phyloP scores from a whole-genome alignment of 2,888 invertebrate species.

The Lathronympha strigana region DNA sequence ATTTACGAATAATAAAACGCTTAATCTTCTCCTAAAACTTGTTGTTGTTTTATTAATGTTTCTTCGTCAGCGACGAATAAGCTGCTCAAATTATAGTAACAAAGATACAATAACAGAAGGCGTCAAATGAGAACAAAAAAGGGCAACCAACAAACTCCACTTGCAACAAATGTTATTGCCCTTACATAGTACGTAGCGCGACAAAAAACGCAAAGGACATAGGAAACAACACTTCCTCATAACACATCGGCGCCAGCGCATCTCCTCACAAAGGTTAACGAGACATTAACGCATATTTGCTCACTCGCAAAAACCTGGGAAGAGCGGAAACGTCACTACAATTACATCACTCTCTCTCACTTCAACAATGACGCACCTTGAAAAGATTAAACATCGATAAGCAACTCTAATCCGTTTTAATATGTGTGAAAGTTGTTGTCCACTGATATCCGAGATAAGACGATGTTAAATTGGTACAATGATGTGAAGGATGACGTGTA shows the following conservation, averaged over 20 bases:
- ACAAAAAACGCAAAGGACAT: conserved; percentile 43
- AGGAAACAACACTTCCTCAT: conserved; percentile 68
- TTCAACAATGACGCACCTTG: conserved; percentile 10
- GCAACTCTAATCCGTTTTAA: conserved; percentile 1
- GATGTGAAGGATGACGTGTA: conserved; percentile 14
- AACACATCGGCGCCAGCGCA: conserved; percentile 60
- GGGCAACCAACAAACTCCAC: too few species aligned
- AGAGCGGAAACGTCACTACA: conserved; percentile 54
- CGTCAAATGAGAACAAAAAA: too few species aligned
- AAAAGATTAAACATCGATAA: conserved; percentile 3
- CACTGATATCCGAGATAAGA: not conserved
- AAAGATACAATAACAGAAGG: too few species aligned
- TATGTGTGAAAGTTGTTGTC: conserved; percentile 4
- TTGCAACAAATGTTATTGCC: not conserved
- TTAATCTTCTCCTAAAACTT: too few species aligned
- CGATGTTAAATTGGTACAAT: not conserved
- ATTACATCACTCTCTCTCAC: conserved; percentile 17
- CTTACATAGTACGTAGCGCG: conserved; percentile 2
- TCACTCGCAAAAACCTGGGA: conserved; percentile 60
- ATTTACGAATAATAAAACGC: too few species aligned
- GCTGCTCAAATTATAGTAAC: too few species aligned
- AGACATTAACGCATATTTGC: conserved; percentile 66
- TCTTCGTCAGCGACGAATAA: too few species aligned
- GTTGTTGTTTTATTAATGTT: too few species aligned
- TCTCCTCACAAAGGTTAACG: conserved; percentile 75